Conservation (phyloP, 2,888 invertebrate species). For the Morpho helenor region DNA sequence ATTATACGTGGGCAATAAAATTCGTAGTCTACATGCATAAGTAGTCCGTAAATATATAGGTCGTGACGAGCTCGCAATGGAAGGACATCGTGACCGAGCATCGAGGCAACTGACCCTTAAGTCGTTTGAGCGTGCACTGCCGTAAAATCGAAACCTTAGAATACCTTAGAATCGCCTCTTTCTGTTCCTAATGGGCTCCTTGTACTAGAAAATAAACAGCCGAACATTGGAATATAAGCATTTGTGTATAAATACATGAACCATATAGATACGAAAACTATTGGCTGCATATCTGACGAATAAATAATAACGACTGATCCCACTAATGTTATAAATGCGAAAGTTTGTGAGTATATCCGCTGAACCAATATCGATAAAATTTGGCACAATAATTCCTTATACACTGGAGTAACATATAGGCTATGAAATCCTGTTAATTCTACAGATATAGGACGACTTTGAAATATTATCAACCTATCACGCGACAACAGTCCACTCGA, state of each 20-base stretch:
- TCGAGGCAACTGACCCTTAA: constrained; percentile 64
- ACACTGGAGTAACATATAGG: no score
- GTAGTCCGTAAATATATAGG: constrained; percentile 66
- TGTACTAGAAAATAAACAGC: constrained; percentile 3
- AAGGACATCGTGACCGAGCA: constrained; percentile 65
- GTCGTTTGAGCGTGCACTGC: constrained; percentile 50
- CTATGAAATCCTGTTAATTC: no score
- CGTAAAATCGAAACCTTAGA: constrained; percentile 44
- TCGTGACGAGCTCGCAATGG: constrained; percentile 59
- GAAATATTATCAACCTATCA: no score
- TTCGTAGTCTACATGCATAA: constrained; percentile 23
- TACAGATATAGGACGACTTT: no score
- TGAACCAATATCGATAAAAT: no score
- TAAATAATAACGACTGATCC: no score
- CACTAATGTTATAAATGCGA: no score
- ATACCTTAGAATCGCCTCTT: constrained; percentile 12
- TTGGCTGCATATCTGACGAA: no score
- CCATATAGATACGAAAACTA: no score
- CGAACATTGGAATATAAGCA: neutral
- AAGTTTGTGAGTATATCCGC: no score
- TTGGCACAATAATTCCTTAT: no score
- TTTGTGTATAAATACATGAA: neutral
- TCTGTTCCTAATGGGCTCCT: constrained; percentile 13
- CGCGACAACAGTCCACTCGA: no score
- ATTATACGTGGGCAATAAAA: constrained; percentile 2